Conservation (phyloP, 2,888 invertebrate species). For the Mechanitis messenoides region DNA sequence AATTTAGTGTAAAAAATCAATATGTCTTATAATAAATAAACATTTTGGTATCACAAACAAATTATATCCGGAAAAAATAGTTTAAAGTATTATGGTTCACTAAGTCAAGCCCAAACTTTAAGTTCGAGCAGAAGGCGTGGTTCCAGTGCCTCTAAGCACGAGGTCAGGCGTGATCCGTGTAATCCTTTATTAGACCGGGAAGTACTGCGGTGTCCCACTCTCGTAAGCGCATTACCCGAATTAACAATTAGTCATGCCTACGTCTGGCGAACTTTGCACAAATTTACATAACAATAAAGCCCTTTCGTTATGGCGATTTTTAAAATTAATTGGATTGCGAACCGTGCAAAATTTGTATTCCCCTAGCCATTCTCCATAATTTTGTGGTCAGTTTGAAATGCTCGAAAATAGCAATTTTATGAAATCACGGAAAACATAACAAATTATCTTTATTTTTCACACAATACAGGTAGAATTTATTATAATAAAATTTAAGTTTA, state of each 20-base stretch:
- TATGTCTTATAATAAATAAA: too few relatives aligned
- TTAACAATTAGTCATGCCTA: slow-evolving; percentile 76
- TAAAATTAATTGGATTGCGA: slow-evolving; percentile 70
- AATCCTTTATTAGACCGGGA: slow-evolving; percentile 50
- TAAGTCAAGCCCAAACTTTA: background rate
- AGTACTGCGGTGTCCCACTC: slow-evolving; percentile 48
- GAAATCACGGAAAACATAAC: slow-evolving; percentile 22
- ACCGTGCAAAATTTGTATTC: slow-evolving; percentile 64
- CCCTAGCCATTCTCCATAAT: slow-evolving; percentile 39
- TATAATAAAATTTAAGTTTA: slow-evolving; percentile 4
- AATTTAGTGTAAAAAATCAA: too few relatives aligned
- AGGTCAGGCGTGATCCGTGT: slow-evolving; percentile 33
- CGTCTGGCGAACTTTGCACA: slow-evolving; percentile 71
- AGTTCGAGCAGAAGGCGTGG: background rate
- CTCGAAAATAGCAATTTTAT: slow-evolving; percentile 25
- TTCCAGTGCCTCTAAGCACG: slow-evolving; percentile 33
- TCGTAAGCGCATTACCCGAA: slow-evolving; percentile 72
- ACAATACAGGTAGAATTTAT: slow-evolving; percentile 2
- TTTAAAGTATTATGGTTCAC: background rate
- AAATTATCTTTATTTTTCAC: slow-evolving; percentile 12
- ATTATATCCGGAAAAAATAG: background rate
- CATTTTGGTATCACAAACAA: too few relatives aligned
- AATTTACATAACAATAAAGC: slow-evolving; percentile 75
- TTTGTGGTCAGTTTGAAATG: slow-evolving; percentile 50
- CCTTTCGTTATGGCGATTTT: slow-evolving; percentile 70